phyloP scores from a whole-genome alignment of 2,797 vertebrate genomes.

The Lepus oiostolus region DNA sequence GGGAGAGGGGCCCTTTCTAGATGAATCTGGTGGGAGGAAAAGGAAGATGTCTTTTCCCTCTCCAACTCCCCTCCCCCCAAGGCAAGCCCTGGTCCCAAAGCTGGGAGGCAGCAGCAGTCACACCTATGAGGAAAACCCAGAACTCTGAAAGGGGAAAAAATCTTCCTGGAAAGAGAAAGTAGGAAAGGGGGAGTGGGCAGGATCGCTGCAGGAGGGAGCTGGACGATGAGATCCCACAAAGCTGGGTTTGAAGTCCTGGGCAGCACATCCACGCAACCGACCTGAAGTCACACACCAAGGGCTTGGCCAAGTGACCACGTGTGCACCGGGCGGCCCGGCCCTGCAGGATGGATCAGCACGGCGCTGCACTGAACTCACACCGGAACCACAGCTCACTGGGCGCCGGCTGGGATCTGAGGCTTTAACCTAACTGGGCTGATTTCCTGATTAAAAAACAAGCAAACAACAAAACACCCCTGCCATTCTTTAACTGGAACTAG shows the following conservation, averaged over 20 bases:
- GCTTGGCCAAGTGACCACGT: not conserved
- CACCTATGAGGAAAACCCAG: not conserved
- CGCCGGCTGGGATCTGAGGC: not conserved
- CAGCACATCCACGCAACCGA: not conserved
- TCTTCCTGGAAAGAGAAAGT: not conserved
- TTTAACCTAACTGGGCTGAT: not conserved
- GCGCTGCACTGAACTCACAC: not conserved
- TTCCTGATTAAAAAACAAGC: not conserved
- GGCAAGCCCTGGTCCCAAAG: not conserved
- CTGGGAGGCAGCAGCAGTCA: not conserved
- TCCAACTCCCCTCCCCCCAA: not conserved
- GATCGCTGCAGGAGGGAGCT: not conserved
- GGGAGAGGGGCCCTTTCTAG: not conserved
- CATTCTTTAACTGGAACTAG: conserved; percentile 14
- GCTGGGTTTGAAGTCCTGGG: not conserved
- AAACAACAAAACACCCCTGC: not conserved
- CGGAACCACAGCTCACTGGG: not conserved
- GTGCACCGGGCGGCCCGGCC: not conserved
- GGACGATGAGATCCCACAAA: no score
- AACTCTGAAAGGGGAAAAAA: not conserved
- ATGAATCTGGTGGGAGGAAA: not conserved
- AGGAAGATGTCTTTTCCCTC: not conserved
- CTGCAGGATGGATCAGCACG: not conserved
- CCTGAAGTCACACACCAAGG: not conserved
- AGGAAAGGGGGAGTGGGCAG: not conserved